Evolutionary conservation across 2,113 vertebrate genomes (phyloP).

Genomic region (Eubucco bourcierii): DNA sequence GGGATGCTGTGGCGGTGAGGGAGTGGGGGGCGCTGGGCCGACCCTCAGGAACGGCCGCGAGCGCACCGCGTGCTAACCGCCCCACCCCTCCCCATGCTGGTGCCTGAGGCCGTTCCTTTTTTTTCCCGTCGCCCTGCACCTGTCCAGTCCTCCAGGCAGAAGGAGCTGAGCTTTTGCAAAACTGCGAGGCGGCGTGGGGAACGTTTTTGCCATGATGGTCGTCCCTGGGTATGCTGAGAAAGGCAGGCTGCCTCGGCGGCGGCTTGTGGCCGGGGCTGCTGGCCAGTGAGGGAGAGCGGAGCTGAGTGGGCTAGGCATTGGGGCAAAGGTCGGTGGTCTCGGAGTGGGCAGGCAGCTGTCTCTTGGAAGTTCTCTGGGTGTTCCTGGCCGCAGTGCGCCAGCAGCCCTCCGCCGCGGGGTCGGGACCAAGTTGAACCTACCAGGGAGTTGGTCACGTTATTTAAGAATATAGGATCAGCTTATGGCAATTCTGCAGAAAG

Average conservation of each 20-base stretch:
- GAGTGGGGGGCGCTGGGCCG: fast-evolving
- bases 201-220: no score
- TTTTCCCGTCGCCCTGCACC: background rate
- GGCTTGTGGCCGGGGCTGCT: background rate
- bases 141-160: background rate
- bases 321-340: no score
- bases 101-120: no score
- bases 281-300: background rate
- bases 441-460: background rate
- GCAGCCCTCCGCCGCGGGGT: background rate
- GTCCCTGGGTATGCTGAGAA: fast-evolving
- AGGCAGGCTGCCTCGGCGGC: no score
- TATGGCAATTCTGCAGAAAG: background rate
- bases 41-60: background rate
- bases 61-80: background rate
- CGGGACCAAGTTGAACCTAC: no score
- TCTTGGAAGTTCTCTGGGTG: background rate
- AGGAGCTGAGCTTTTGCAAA: background rate
- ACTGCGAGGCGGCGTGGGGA: no score
- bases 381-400: background rate
- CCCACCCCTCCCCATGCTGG: background rate
- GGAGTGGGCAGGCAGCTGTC: background rate
- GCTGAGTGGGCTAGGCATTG: background rate
- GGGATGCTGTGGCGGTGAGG: background rate
- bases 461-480: background rate